phyloP scores from a whole-genome alignment of 2,113 vertebrate genomes.

The Petaurus breviceps region DNA sequence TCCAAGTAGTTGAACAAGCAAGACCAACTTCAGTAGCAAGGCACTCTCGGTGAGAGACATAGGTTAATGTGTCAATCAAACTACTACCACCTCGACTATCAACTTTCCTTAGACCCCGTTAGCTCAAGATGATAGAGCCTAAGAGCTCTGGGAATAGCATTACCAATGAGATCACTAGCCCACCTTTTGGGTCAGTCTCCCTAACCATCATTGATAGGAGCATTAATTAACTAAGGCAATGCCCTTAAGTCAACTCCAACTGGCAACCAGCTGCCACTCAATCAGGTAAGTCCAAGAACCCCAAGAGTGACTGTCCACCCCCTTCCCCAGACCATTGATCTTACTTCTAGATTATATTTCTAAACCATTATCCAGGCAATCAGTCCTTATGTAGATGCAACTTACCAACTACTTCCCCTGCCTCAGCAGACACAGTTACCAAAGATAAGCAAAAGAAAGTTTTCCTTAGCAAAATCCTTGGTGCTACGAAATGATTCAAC shows the following conservation, averaged over 20 bases:
- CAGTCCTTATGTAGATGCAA: too few species aligned
- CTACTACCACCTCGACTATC: background rate
- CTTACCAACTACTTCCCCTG: too few species aligned
- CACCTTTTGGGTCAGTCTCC: background rate
- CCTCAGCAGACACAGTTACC: too few species aligned
- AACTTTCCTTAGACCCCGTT: background rate
- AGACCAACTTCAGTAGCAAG: background rate
- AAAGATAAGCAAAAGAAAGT: too few species aligned
- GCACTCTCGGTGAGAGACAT: background rate
- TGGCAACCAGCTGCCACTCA: background rate
- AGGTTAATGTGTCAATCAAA: background rate
- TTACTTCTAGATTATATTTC: too few species aligned
- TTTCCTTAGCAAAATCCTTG: too few species aligned
- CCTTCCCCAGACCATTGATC: too few species aligned
- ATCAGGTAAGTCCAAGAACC: background rate
- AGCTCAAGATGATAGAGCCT: background rate
- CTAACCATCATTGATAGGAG: background rate
- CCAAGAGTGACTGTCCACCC: background rate
- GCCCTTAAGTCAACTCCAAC: background rate
- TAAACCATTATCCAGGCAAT: too few species aligned
- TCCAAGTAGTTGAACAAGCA: background rate
- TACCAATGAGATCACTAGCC: background rate
- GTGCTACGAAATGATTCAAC: too few species aligned
- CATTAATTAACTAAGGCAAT: background rate
- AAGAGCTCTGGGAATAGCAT: background rate